phyloP scores from a whole-genome alignment of 2,888 invertebrate genomes.

The Zaprionus obscuricornis region DNA sequence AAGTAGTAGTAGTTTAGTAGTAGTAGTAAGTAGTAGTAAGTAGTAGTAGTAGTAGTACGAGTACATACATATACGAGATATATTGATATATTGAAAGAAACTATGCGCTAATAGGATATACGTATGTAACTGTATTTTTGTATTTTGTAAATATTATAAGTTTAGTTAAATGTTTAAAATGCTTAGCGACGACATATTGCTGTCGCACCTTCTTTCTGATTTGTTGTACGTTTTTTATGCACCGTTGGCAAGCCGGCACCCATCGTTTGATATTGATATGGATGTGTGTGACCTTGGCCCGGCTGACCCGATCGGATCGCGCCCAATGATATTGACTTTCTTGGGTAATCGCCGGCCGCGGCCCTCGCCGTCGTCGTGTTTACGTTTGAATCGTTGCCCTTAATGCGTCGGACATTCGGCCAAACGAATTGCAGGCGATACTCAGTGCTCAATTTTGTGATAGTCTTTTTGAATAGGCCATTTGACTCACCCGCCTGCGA shows the following conservation, averaged over 20 bases:
- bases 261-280: conserved; percentile 70
- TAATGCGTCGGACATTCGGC: conserved; percentile 86
- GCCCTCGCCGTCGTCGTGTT: conserved; percentile 68
- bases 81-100: conserved; percentile 59
- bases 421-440: conserved; percentile 95
- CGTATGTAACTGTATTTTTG: conserved; percentile 28
- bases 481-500: conserved; percentile 86
- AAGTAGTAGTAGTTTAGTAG: neutral
- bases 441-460: conserved; percentile 91
- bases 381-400: conserved; percentile 85
- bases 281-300: conserved; percentile 67
- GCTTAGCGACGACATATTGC: conserved; percentile 83
- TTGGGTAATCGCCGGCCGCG: conserved; percentile 85
- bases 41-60: conserved; percentile 36
- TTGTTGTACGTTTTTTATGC: conserved; percentile 87
- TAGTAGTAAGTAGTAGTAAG: conserved; percentile 30
- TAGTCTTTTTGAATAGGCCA: conserved; percentile 89
- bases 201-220: conserved; percentile 84
- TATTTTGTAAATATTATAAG: conserved; percentile 35
- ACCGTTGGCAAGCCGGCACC: conserved; percentile 85
- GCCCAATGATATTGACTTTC: conserved; percentile 95
- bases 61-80: conserved; percentile 58
- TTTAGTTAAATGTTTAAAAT: conserved; percentile 34
- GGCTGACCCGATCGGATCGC: conserved; percentile 88
- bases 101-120: conserved; percentile 72